Conservation (phyloP, 2,797 vertebrate genomes). For the Ptychobarbus kaznakovi region DNA sequence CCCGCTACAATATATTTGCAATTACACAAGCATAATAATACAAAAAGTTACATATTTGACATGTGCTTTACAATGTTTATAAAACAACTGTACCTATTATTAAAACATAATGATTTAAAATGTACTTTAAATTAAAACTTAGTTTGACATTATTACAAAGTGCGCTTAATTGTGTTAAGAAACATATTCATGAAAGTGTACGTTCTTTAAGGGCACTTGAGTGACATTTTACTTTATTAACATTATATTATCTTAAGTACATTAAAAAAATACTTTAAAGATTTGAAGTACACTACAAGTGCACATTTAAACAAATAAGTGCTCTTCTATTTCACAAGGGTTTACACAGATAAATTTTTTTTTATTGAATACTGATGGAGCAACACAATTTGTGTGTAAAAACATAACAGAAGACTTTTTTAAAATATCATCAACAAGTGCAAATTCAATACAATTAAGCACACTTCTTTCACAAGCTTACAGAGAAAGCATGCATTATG, state of each 20-base stretch:
- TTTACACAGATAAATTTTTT: background rate
- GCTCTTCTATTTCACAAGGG: background rate
- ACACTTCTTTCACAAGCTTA: background rate
- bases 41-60: too few species aligned
- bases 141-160: background rate
- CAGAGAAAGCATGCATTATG: background rate
- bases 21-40: background rate
- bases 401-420: background rate
- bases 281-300: too few species aligned
- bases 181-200: too few species aligned
- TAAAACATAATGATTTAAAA: background rate
- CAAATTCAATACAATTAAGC: background rate
- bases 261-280: too few species aligned
- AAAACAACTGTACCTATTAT: too few species aligned
- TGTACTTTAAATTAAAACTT: background rate
- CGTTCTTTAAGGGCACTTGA: background rate
- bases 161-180: too few species aligned
- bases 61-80: too few species aligned
- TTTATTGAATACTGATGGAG: background rate
- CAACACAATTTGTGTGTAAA: background rate
- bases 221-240: background rate
- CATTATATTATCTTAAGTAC: too few species aligned
- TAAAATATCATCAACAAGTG: background rate
- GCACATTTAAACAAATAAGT: too few species aligned
- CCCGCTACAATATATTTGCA: background rate